phyloP scores from a whole-genome alignment of 2,113 vertebrate species.

The Phainopepla nitens region DNA sequence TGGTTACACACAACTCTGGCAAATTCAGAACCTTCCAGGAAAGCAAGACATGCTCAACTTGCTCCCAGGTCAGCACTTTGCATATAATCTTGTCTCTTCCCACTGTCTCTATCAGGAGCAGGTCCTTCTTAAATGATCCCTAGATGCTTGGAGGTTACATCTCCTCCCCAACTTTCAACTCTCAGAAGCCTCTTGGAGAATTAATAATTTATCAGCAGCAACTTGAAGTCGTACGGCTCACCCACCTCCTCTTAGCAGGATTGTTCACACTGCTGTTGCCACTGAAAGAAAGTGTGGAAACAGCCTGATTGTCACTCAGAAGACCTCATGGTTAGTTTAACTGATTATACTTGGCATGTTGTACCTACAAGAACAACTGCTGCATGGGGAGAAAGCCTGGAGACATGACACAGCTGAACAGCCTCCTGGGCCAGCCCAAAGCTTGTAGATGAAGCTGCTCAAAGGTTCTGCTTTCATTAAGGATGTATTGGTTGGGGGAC shows the following conservation, averaged over 20 bases:
- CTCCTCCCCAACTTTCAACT: not conserved
- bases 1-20: not conserved
- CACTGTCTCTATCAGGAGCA: not conserved
- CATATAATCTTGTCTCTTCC: not conserved
- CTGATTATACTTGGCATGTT: not conserved
- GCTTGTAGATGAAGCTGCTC: not conserved
- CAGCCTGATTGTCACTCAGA: not conserved
- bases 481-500: not conserved
- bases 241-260: not conserved
- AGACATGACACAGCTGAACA: fast-evolving
- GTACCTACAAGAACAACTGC: not conserved
- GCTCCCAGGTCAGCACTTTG: not conserved
- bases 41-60: not conserved
- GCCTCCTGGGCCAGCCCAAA: not conserved
- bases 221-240: fast-evolving
- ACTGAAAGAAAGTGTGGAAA: not conserved
- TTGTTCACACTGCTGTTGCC: not conserved
- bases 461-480: not conserved
- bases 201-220: not conserved
- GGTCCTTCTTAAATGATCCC: not conserved
- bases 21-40: not conserved
- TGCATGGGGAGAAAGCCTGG: not conserved
- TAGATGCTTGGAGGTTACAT: not conserved
- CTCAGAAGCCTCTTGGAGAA: not conserved
- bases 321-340: not conserved